These are phyloP conservation scores for Drosophila prolongata DNA, from an alignment of 2,888 invertebrate genomes.

Conservation along the genomic window DNA sequence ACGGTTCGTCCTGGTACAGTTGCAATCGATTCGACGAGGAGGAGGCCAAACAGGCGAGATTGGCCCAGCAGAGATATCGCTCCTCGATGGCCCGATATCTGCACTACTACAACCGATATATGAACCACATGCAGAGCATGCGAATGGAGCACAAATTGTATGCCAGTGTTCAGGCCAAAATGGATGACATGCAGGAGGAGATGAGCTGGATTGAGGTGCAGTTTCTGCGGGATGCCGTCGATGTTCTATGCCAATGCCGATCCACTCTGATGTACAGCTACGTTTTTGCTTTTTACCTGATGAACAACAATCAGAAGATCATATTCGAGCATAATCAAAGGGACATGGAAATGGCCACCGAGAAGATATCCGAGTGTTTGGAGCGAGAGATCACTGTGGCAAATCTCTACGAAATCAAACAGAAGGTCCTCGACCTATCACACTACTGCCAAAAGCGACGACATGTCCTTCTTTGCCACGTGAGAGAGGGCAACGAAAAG, in stretches of 20 bases:
- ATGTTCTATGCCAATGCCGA: constrained; percentile 97
- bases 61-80: constrained; percentile 97
- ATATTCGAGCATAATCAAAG: constrained; percentile 99
- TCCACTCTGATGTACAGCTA: constrained; percentile 99
- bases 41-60: constrained; percentile 97
- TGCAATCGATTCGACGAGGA: constrained; percentile 99
- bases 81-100: constrained; percentile 97
- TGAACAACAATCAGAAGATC: constrained; percentile 98
- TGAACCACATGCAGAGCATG: constrained; percentile 99
- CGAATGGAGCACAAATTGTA: constrained; percentile 98
- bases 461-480: constrained; percentile 97
- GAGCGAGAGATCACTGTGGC: constrained; percentile 98
- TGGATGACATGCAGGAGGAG: constrained; percentile 99
- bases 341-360: constrained; percentile 98
- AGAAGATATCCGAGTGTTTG: constrained; percentile 97
- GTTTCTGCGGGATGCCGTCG: constrained; percentile 98
- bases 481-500: constrained; percentile 99
- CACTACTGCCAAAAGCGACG: constrained; percentile 99
- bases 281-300: constrained; percentile 99
- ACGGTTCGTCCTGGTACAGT: constrained; percentile 99
- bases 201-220: constrained; percentile 99
- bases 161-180: constrained; percentile 97
- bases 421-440: constrained; percentile 96
- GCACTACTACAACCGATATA: constrained; percentile 99
- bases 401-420: constrained; percentile 98